A percentile compares a stretch with the other conserved stretches of the same genome.
Conservation (phyloP, 2,113 vertebrate genomes). For the Lontra canadensis region DNA sequence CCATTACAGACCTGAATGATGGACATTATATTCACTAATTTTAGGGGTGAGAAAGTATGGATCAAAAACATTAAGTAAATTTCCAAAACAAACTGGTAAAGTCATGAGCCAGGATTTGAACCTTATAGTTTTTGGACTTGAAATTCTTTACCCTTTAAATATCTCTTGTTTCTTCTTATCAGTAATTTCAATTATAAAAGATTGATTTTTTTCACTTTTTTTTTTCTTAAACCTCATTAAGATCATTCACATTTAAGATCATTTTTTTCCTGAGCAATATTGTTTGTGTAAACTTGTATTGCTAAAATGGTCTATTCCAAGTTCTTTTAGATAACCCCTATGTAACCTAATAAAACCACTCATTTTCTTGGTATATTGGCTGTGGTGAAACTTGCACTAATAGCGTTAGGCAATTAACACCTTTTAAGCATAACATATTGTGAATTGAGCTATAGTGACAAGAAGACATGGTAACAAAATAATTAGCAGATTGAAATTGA, state of each 20-base stretch:
- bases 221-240: background rate
- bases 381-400: constrained; percentile 70
- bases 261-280: background rate
- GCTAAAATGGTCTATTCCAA: constrained; percentile 24
- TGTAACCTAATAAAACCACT: constrained; percentile 62
- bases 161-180: background rate
- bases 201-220: background rate
- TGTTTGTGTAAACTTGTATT: background rate
- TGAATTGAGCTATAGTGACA: constrained; percentile 74
- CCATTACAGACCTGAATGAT: background rate
- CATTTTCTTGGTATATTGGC: constrained; percentile 57
- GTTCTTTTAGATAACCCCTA: constrained; percentile 30
- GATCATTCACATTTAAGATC: background rate
- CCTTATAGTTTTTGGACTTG: background rate
- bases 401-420: constrained; percentile 76
- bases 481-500: constrained; percentile 79
- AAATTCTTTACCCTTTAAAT: background rate
- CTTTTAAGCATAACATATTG: constrained; percentile 75
- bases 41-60: background rate
- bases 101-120: background rate
- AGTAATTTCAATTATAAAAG: background rate
- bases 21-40: background rate
- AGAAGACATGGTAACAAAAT: constrained; percentile 59
- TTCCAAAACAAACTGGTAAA: background rate
- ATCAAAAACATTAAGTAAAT: background rate